phyloP scores from a whole-genome alignment of 2,113 vertebrate species.

The Pterocles burchelli region DNA sequence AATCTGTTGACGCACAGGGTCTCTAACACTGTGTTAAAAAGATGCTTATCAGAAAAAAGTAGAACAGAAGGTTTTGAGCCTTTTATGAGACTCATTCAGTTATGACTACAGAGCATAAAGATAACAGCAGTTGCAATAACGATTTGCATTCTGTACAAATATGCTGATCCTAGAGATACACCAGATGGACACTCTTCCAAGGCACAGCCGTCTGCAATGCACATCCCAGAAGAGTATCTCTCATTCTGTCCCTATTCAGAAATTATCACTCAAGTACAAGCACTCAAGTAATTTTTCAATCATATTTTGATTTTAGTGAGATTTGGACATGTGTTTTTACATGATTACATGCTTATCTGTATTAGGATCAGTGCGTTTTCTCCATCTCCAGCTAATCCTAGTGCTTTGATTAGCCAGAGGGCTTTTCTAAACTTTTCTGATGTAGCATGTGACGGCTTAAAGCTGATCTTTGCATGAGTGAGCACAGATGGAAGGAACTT shows the following conservation, averaged over 20 bases:
- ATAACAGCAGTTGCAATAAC: background rate
- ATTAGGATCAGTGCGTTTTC: background rate
- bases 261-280: background rate
- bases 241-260: background rate
- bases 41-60: conserved; percentile 11
- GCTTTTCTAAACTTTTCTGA: conserved; percentile 14
- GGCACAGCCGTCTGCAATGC: background rate
- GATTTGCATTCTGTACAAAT: conserved; percentile 50
- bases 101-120: background rate
- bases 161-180: conserved; percentile 12
- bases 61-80: conserved; percentile 54
- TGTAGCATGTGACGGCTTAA: background rate
- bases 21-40: background rate
- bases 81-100: conserved; percentile 26
- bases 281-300: background rate
- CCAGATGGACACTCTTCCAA: conserved; percentile 30
- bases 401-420: background rate
- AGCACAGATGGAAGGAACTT: conserved; percentile 23
- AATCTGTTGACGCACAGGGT: background rate
- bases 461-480: background rate
- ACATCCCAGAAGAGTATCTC: background rate
- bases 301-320: background rate
- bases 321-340: background rate
- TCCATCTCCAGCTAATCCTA: background rate
- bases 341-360: background rate